Evolutionary conservation across 2,113 vertebrate species (phyloP), one percentile per base, ranked within the genome.

Genomic region (Callopanchax toddi): DNA sequence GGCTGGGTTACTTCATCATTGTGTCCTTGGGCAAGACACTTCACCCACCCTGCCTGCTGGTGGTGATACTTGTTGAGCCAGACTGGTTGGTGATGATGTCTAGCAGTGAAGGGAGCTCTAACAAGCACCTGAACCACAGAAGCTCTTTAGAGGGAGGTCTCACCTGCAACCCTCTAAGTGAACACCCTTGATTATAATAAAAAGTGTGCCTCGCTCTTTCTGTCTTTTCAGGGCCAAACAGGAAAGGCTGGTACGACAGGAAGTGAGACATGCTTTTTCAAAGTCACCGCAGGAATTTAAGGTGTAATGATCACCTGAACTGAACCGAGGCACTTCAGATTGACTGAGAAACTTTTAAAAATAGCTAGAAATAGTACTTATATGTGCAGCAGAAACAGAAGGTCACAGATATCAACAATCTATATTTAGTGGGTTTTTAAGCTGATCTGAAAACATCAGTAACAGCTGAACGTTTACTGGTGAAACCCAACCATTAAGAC

Each of bases 201-300:
- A 62, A 53, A 74, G 37, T 18, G 40, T 37, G 3, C 48, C 29
- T 18, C 29, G 5, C 21, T 13, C 20, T 11, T 51, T 37, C 16
- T 45, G 5, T 26, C 1, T 29, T 5, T 43, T 37, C 21, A 45
- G 1, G 0, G 21, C 10, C 36, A n/a, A 0, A 5, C 76, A 34
- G 43, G 55, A 60, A 50, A 54, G 12, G 37, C 76, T 8, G 36
- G 59, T 64, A 45, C 11, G 23, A 25, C n/a, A 1, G 3, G 56
- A 11, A 18, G 25, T 5, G 29, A 16, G 15, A 18, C n/a, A n/a
- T 54, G 29, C 29, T 12, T 37, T 36, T 9, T 34, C 1, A 10
- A 10, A 63, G 48, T 26, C 52, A 32, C 3, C 0, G 34, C 52
- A 44, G 46, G 46, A 74, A 58, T 45, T 32, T 20, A 49, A 53